Evolutionary conservation across 2,797 vertebrate genomes (phyloP), one percentile per base, ranked within the genome.

Genomic region (Epinephelus awoara): DNA sequence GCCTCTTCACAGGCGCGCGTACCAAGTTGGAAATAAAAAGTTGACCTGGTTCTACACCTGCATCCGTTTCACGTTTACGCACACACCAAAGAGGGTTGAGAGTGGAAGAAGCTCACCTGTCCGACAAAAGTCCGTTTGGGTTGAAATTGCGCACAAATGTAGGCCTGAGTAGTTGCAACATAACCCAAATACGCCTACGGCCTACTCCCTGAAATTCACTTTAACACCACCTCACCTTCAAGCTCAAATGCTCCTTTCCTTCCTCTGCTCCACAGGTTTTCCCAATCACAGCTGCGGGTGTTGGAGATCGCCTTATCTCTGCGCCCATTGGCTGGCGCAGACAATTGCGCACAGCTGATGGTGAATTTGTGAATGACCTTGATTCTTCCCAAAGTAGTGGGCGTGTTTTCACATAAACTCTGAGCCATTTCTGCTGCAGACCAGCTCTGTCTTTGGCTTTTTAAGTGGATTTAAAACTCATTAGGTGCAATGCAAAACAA

Each of bases 341-440:
- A 94, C 92, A 95, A 96, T 95, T 89, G 75, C 73, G 75, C 90
- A 88, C 92, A 91, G 94, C 94, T 95, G 95, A 95, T 91, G 76
- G 84, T 90, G 89, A 89, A 89, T 92, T 94, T 95, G 96, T 94
- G 90, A 96, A 96, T 97, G 96, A 97, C 96, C 96, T 97, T 97
- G 96, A 95, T 93, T 90, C 90, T 72, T 75, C 85, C 79, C 80
- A 29, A 69, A 84, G 70, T 55, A 50, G 67, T 86, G 76, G 91
- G 92, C 85, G 92, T 93, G 89, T 59, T 77, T 77, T 79, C 54
- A 62, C 23, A 0, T 9, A 3, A 56, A 71, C 50, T 18, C 47
- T 18, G 4, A 38, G 29, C 13, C 51, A 3, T 49, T 42, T 57
- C 27, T 54, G 4, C 55, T 13, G 17, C 52, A 46, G 2, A 49